Conservation (phyloP, 53 echinoderm and acorn worm species). For the Actinopyga echinites region DNA sequence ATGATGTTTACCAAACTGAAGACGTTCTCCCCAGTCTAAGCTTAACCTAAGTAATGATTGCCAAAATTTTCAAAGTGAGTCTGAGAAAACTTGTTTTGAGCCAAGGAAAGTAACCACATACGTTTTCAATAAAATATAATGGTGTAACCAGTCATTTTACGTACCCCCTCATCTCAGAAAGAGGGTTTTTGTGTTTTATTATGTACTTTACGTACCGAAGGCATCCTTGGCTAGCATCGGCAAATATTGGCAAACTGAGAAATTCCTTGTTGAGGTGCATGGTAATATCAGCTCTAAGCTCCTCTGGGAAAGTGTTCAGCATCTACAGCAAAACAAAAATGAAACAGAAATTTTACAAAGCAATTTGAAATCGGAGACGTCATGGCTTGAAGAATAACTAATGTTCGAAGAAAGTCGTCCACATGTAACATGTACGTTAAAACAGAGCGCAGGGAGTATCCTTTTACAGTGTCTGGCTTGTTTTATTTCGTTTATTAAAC, state of each 20-base stretch:
- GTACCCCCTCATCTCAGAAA: neutral
- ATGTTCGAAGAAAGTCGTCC: no score
- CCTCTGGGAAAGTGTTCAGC: conserved; percentile 92
- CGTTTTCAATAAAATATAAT: neutral
- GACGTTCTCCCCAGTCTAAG: no score
- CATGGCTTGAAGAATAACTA: no score
- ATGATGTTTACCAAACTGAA: no score
- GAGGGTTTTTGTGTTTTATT: no score
- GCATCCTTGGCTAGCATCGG: conserved; percentile 96
- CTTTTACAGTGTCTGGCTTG: no score
- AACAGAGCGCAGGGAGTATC: no score
- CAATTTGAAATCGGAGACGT: neutral
- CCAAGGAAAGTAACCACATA: no score
- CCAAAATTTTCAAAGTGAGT: neutral
- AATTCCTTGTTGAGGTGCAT: conserved; percentile 98
- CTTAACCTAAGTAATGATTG: no score
- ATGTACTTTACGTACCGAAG: conserved; percentile 58
- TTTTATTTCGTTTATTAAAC: no score
- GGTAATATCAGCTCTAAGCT: conserved; percentile 90
- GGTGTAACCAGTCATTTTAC: neutral
- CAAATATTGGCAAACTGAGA: conserved; percentile 89
- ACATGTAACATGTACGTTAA: no score
- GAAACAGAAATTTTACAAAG: neutral
- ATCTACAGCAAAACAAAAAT: conserved; percentile 53
- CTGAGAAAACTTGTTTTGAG: neutral